Evolutionary conservation across 2,888 invertebrate genomes (phyloP), one percentile per base, ranked within the genome.

Genomic region (Synergus japonicus): DNA sequence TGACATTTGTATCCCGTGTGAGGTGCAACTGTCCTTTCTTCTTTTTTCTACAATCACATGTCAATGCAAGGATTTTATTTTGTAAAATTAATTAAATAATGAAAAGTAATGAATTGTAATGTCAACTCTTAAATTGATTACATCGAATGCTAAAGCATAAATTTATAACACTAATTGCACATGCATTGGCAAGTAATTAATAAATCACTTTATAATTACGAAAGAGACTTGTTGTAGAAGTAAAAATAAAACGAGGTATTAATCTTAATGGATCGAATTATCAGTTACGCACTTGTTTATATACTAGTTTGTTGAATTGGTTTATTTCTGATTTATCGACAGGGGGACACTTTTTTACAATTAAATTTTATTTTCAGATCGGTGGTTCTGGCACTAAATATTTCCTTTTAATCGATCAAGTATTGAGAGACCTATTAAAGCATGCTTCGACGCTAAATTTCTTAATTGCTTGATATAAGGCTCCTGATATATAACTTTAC

Each of bases 121-220:
- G 54, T 54, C 54, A 9, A n/a, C 54, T n/a, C 2, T 54, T n/a
- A n/a, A 60, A 60, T 22, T 60, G n/a, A 22, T 60, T 60, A 10
- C n/a, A 60, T 60, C 22, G 5, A 12, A 22, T 60, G 60, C 46
- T 46, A n/a, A 49, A 49, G 54, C 15, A 10, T 15, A n/a, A 37
- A 73, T 54, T 73, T 37, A n/a, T 37, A 37, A 15, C n/a, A 66
- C 46, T 44, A 67, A 73, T 73, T 73, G 29, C 54, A 54, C 9
- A 10, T 66, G 15, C 10, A 54, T 37, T 73, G 49, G 29, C 8
- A 37, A 29, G 73, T 54, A 73, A 73, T 73, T 73, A 73, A 73
- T 73, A 73, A 73, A 73, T 73, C 73, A 54, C 49, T 73, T 49
- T 54, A 29, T 73, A 73, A 54, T 73, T 73, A 73, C 49, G 73